A percentile compares a stretch with the other conserved stretches of the same genome.
phyloP scores from a whole-genome alignment of 1,140 invertebrate species.

The Charaxes varanes region DNA sequence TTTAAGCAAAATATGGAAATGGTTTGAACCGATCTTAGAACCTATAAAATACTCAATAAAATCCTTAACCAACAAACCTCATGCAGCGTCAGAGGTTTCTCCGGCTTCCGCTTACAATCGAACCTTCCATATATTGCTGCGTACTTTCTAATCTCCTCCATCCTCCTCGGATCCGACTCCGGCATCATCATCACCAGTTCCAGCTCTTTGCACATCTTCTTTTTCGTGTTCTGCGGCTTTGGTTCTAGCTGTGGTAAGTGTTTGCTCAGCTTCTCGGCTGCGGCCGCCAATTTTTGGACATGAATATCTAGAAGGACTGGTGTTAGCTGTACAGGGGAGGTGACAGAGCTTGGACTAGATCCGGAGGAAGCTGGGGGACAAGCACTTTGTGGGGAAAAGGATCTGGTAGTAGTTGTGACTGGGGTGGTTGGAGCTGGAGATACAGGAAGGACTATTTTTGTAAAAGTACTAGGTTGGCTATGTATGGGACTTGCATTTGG shows the following conservation, averaged over 20 bases:
- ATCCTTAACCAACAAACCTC: too few relatives aligned
- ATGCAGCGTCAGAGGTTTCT: slow-evolving; percentile 96
- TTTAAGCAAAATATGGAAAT: too few relatives aligned
- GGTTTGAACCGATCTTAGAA: too few relatives aligned
- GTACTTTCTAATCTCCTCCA: slow-evolving; percentile 96
- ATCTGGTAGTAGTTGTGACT: slow-evolving; percentile 53
- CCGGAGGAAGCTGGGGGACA: slow-evolving; percentile 73
- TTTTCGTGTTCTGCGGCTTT: slow-evolving; percentile 92
- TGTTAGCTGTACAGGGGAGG: slow-evolving; percentile 80
- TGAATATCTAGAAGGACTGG: slow-evolving; percentile 88
- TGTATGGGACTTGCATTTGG: slow-evolving; percentile 65
- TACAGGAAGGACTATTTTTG: slow-evolving; percentile 59
- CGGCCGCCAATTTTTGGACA: slow-evolving; percentile 86
- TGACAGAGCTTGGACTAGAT: slow-evolving; percentile 72
- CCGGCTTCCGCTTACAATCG: slow-evolving; percentile 96
- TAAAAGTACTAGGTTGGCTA: slow-evolving; percentile 43
- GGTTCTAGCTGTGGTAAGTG: slow-evolving; percentile 90
- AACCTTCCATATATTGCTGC: slow-evolving; percentile 97
- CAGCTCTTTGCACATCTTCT: slow-evolving; percentile 93
- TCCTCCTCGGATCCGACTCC: slow-evolving; percentile 88
- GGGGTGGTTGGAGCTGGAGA: slow-evolving; percentile 58
- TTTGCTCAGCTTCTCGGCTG: slow-evolving; percentile 87
- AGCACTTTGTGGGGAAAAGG: slow-evolving; percentile 74
- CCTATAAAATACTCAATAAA: too few relatives aligned
- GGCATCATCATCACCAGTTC: slow-evolving; percentile 93